Evolutionary conservation across 2,797 vertebrate genomes (phyloP), one percentile per base, ranked within the genome.

Genomic region (Anguilla megastoma): DNA sequence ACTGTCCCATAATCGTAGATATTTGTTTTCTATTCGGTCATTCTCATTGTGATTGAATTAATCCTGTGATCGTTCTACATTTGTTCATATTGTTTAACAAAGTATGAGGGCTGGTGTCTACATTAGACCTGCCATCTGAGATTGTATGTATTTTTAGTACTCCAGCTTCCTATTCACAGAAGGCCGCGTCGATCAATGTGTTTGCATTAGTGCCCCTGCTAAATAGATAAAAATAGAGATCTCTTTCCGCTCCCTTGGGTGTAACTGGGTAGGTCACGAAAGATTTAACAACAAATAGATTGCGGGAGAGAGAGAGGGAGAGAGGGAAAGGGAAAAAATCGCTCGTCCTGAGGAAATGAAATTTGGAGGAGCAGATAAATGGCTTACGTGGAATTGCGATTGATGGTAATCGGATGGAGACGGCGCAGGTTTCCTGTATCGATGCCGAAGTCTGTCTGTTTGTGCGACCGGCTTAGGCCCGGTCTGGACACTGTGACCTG

Each of bases 341-440:
- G n/a, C 84, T 87, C 76, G 30, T 87, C 86, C 66, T 27, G 41
- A 83, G 90, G 85, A 92, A 93, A 91, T 92, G 66, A 90, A 89
- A 90, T 91, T 90, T 89, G 76, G 79, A 89, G 88, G 69, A 50
- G 48, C 69, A 86, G 88, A 90, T 90, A 90, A 93, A 91, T 90
- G 89, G 88, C 86, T 90, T 90, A 87, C 7, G 21, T 84, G 58
- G 88, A 89, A 86, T 89, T 84, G 87, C 89, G 89, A 88, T 87
- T 56, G 88, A 88, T 48, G 79, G 56, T 90, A 91, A 90, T 91
- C 83, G 36, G 16, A 74, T 90, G 90, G 83, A 83, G 88, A 52
- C 16, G 58, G 82, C 41, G 33, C 27, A 52, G 86, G 41, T 79
- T 91, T 88, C 89, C 89, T 86, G 85, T 84, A 83, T 88, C 54